These are phyloP conservation scores for Piprites chloris DNA, from an alignment of 2,113 vertebrate species.

Conservation along the genomic window DNA sequence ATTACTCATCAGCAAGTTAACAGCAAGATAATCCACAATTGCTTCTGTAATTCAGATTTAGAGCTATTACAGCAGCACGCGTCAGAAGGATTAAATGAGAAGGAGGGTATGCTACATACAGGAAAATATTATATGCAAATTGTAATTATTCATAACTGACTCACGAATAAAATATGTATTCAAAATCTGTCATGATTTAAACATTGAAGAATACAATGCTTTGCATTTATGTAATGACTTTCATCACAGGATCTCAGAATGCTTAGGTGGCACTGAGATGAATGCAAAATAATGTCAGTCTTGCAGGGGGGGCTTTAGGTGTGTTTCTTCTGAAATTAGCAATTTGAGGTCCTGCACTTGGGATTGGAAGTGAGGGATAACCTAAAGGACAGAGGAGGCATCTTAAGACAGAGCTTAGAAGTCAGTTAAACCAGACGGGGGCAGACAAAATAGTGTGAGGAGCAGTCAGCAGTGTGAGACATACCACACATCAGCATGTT, in stretches of 20 bases:
- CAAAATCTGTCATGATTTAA: conserved; percentile 45
- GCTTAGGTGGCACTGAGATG: background rate
- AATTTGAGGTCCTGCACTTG: background rate
- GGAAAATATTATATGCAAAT: conserved; percentile 26
- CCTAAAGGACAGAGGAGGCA: background rate
- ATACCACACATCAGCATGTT: background rate
- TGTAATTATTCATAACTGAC: conserved; percentile 32
- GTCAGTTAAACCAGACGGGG: background rate
- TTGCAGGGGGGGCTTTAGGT: background rate
- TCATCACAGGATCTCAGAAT: background rate
- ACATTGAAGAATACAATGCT: conserved; percentile 19
- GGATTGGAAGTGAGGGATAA: background rate
- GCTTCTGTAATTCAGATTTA: conserved; percentile 15
- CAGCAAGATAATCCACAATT: background rate
- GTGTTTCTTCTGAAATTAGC: background rate
- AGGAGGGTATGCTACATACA: background rate
- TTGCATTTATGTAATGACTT: conserved; percentile 38
- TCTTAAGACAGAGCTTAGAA: background rate
- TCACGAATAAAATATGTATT: conserved; percentile 23
- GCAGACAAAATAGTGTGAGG: fast-evolving
- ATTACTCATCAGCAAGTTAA: background rate
- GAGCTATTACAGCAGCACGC: background rate
- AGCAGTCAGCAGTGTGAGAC: background rate
- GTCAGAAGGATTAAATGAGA: background rate
- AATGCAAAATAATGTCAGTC: background rate